Percentiles rank a stretch among this genome's conserved stretches.
Evolutionary conservation across 1,140 invertebrate species (phyloP).

Genomic region (Heliothis subflexa): DNA sequence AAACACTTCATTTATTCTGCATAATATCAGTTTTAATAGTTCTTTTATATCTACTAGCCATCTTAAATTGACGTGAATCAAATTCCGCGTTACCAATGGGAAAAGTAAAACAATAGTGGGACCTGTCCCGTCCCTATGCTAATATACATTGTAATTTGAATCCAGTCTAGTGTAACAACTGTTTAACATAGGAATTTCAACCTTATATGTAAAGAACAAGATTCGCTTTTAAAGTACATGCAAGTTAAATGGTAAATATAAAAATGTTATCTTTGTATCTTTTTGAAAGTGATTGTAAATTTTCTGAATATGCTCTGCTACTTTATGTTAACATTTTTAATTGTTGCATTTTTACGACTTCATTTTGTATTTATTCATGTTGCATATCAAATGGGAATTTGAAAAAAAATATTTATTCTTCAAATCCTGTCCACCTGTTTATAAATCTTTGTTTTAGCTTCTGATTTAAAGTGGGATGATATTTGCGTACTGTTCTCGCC

Average conservation of each 20-base stretch:
- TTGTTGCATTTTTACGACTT: conserved; percentile 1
- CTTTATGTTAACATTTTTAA: not conserved
- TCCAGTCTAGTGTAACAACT: conserved; percentile 17
- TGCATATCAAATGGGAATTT: conserved; percentile 13
- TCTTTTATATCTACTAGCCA: not conserved
- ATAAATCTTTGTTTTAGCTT: not conserved
- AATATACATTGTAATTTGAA: conserved; percentile 31
- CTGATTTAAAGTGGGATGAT: not conserved
- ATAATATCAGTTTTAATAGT: conserved; percentile 27
- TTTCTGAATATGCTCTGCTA: conserved; percentile 23
- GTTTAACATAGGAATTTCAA: not conserved
- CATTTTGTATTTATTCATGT: not conserved
- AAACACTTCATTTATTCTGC: conserved; percentile 39
- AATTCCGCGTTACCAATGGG: conserved; percentile 38
- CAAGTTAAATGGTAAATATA: not conserved
- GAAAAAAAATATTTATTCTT: not conserved
- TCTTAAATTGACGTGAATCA: conserved; percentile 37
- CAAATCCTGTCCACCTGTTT: not conserved
- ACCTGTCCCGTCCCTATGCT: conserved; percentile 39
- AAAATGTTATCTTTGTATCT: conserved; percentile 19
- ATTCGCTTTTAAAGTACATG: not conserved
- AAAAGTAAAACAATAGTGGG: conserved; percentile 42
- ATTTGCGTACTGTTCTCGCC: not conserved
- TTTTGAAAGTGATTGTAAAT: conserved; percentile 35
- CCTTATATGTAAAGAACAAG: not conserved